Base-by-base conservation (phyloP, 2,797 vertebrate species). In the Gallinago solitaria region DNA sequence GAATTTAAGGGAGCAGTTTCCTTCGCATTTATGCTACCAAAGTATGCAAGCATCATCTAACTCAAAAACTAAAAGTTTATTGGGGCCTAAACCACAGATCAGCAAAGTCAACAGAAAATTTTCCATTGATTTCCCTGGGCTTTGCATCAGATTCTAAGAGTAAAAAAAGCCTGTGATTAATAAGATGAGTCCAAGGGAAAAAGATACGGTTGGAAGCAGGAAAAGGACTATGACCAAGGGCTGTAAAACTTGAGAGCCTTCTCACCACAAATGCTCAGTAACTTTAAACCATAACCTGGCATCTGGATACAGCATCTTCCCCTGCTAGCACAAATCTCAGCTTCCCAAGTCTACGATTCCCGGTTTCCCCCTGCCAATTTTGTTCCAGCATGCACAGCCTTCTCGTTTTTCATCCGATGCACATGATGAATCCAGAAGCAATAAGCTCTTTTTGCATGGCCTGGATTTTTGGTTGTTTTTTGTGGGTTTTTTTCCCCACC, bases 361-460 rank as follows among this genome's bases (percentile, higher is more conserved):
- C 21, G 4, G 32, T 91, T 79, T 94, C 41, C 57, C 70, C 83
- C 79, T 64, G 83, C 85, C 96, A 95, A 89, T 92, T 97, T 96
- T 67, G 37, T 95, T 97, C 93, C 97, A 96, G 96, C 88, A 87
- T 82, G 86, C 79, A 7, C 95, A 95, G 92, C 95, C 92, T 92
- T 95, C 97, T 98, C 79, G 0, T 87, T 97, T 98, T 97, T 97
- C 97, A 96, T 78, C 70, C 6, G 18, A 88, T 83, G 87, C 96
- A 90, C 23, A 21, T 69, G 51, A 86, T 91, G 95, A 97, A 96
- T 97, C 94, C 96, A 96, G 87, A 96, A 96, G 92, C 95, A 87
- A 60, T 97, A 96, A 98, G 97, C 95, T 97, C 94, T 95, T 98
- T 98, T 96, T 96, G 94, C 97, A 98, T 90, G 97, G 95, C 97